Percentiles rank a stretch among this genome's conserved stretches.
Conservation (phyloP, 2,888 invertebrate species). For the Orchestes rusci region DNA sequence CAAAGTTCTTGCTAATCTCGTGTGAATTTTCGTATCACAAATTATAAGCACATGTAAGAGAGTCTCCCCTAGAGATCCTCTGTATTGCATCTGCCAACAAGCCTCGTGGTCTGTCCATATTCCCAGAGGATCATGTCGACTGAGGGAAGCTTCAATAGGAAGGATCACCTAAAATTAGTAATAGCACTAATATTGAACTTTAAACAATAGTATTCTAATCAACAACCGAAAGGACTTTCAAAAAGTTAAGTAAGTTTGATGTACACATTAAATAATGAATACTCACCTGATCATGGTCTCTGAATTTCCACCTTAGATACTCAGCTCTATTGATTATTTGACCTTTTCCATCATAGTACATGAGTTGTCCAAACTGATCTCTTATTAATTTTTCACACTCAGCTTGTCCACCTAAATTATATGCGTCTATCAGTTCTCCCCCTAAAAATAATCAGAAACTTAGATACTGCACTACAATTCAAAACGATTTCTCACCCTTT, state of each 20-base stretch:
- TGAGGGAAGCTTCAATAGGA: constrained; percentile 79
- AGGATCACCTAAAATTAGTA: constrained; percentile 61
- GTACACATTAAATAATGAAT: too few species aligned
- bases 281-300: constrained; percentile 63
- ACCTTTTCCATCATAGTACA: constrained; percentile 81
- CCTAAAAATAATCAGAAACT: constrained; percentile 41
- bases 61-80: constrained; percentile 93
- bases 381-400: constrained; percentile 79
- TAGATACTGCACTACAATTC: not conserved
- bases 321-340: constrained; percentile 81
- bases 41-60: constrained; percentile 91
- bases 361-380: constrained; percentile 80
- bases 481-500: constrained; percentile 51
- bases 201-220: too few species aligned
- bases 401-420: constrained; percentile 72
- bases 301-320: constrained; percentile 83
- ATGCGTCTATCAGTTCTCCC: constrained; percentile 82
- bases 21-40: constrained; percentile 78
- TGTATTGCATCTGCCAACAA: constrained; percentile 96
- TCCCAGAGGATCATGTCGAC: constrained; percentile 78
- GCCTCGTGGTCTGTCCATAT: constrained; percentile 89
- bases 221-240: too few species aligned
- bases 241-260: too few species aligned
- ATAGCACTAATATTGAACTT: too few species aligned
- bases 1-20: constrained; percentile 78